Evolutionary conservation across 2,797 vertebrate genomes (phyloP), one percentile per base, ranked within the genome.

Genomic region (Microcaecilia unicolor): DNA sequence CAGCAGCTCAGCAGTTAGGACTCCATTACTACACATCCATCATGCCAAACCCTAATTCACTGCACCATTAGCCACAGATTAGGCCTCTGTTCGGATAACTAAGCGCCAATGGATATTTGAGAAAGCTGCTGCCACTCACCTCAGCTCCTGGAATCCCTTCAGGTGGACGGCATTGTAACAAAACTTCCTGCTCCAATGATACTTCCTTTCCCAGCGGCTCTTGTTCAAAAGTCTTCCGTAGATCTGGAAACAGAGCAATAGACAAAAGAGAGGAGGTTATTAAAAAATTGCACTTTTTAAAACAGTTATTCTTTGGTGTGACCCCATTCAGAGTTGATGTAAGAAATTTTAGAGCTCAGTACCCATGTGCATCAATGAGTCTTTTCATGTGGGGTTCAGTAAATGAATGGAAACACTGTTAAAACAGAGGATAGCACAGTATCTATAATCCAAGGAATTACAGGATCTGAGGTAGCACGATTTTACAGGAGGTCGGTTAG

Each of bases 181-280:
- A 66, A 27, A 99, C 94, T 67, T 98, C 95, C 72, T 98, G 94
- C 57, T 99, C 93, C 18, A 99, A 73, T 3, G 88, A 87, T 5
- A 98, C 94, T 76, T 99, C 94, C 61, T 98, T 99, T 25, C 95
- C 95, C 18, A 99, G 66, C n/a, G 95, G 95, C 34, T 99, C 95
- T 59, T 97, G 94, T 58, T 99, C 95, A 11, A 99, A 99, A 2
- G 91, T 96, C 61, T 99, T 99, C 55, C 89, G 87, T 29, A 99
- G 76, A 72, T 98, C 95, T 99, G 42, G 2, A 52, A 48, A 43
- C 4, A 28, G 14, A 8, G n/a, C n/a, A n/a, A n/a, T n/a, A 37
- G 37, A 31, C 6, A 17, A 10, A 31, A 9, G 6, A 18, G 23
- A 10, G 8, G 28, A 28, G 13, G 28, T 25, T 25, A 10, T 5